Base-by-base conservation (phyloP, 1,140 invertebrate species). In the Pogonomyrmex californicus region DNA sequence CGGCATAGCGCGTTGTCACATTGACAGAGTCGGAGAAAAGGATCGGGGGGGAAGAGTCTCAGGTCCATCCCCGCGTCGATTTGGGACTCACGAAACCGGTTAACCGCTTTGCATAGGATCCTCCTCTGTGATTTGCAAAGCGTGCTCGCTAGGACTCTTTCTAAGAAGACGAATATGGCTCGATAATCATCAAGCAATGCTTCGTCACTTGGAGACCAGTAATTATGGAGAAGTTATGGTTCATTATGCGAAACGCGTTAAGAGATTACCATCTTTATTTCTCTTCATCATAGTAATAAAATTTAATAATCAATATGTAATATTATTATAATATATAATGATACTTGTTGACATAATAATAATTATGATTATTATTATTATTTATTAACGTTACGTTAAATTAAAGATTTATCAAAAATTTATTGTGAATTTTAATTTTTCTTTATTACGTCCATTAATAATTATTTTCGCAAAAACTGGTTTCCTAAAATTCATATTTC, bases 51-150 rank as follows among this genome's bases (percentile, higher is more conserved):
- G 54, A 51, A 81, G 49, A 23, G 30, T 23, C 23, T n/a, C 65
- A 63, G 77, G 23, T 68, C 36, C 44, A 54, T 68, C 78, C 38
- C 9, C 78, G 65, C 36, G 23, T 41, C 65, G 78, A 81, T 81
- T 81, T 70, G 49, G 78, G 63, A 81, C 78, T 70, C 49, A 10
- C 65, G 23, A 38, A 81, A 81, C 78, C 78, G 78, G 78, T 81
- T 81, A 70, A 14, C 5, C 78, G 78, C 51, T 81, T 81, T 81
- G 65, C 78, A 70, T 81, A 81, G 78, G 78, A 81, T 70, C 63
- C 78, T 56, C 78, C 65, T 81, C 23, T 38, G 62, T 81, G 78
- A 81, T 81, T 70, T 81, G 78, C 78, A 70, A 81, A 81, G 49
- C 49, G 47, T 17, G n/a, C 62, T 51, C n/a, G 77, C 77, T 68